phyloP scores from a whole-genome alignment of 92 coral and sea anemone species.

The Scolanthus callimorphus region DNA sequence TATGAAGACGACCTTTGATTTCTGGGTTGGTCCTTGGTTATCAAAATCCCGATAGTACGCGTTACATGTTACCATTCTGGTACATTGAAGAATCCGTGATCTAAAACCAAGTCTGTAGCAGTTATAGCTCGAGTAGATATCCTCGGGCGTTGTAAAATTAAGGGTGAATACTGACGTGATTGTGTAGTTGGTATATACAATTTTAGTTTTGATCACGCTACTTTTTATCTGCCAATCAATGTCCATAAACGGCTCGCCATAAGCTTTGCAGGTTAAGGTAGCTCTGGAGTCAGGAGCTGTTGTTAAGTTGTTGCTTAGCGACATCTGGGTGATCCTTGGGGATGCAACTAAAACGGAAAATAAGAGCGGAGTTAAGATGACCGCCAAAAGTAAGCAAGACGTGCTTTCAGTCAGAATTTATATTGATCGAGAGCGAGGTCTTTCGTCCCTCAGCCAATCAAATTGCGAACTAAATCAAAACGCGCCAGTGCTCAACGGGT shows the following conservation, averaged over 20 bases:
- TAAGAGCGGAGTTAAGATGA: neutral
- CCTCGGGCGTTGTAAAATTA: neutral
- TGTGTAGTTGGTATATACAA: neutral
- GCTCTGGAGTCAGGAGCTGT: neutral
- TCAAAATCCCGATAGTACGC: neutral
- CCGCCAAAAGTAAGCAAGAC: too few species aligned
- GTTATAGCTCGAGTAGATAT: neutral
- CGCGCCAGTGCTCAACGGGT: too few species aligned
- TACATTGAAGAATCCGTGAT: neutral
- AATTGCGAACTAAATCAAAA: too few species aligned
- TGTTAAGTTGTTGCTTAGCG: neutral
- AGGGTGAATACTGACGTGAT: neutral
- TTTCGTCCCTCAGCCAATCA: too few species aligned
- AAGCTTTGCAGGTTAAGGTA: neutral
- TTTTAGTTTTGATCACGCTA: neutral
- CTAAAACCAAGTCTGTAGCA: neutral
- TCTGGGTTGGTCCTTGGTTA: neutral
- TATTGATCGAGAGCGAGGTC: too few species aligned
- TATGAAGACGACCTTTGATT: neutral
- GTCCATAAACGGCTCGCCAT: neutral
- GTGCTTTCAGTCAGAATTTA: too few species aligned
- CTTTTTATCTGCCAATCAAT: neutral
- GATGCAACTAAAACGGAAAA: conserved; percentile 1
- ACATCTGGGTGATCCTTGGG: neutral
- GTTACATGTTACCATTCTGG: neutral